phyloP scores from a whole-genome alignment of 2,888 invertebrate species.

The Nemotelus pantherinus region DNA sequence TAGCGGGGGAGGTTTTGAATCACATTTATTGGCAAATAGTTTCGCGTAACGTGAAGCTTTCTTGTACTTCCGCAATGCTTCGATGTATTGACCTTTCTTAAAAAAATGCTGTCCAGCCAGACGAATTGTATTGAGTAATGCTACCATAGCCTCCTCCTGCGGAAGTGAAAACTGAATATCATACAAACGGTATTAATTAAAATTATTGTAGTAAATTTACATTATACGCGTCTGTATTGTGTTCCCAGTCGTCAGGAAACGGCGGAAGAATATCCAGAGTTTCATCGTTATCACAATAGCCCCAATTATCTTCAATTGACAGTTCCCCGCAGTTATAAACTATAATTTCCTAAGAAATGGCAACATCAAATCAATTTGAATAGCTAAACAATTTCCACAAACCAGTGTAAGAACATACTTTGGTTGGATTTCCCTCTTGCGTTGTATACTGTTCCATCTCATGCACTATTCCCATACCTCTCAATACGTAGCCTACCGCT shows the following conservation, averaged over 20 bases:
- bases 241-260: conserved; percentile 79
- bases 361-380: conserved; percentile 53
- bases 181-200: conserved; percentile 10
- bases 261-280: conserved; percentile 78
- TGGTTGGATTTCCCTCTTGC: conserved; percentile 69
- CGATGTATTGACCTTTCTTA: conserved; percentile 68
- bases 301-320: conserved; percentile 70
- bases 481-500: conserved; percentile 81
- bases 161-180: conserved; percentile 49
- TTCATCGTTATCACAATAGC: conserved; percentile 74
- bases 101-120: conserved; percentile 78
- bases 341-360: conserved; percentile 68
- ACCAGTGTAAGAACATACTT: conserved; percentile 65
- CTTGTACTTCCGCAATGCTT: conserved; percentile 79
- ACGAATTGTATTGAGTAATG: conserved; percentile 72
- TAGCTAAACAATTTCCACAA: conserved; percentile 6
- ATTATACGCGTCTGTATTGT: conserved; percentile 53
- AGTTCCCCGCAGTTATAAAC: conserved; percentile 82
- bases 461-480: conserved; percentile 76
- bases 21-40: conserved; percentile 58
- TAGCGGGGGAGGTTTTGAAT: conserved; percentile 57
- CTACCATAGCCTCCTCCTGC: conserved; percentile 67
- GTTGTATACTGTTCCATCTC: conserved; percentile 74
- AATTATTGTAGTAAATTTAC: conserved; percentile 1
- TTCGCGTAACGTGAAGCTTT: conserved; percentile 81